Conservation (phyloP, 2,797 vertebrate genomes). For the Phoebastria nigripes region DNA sequence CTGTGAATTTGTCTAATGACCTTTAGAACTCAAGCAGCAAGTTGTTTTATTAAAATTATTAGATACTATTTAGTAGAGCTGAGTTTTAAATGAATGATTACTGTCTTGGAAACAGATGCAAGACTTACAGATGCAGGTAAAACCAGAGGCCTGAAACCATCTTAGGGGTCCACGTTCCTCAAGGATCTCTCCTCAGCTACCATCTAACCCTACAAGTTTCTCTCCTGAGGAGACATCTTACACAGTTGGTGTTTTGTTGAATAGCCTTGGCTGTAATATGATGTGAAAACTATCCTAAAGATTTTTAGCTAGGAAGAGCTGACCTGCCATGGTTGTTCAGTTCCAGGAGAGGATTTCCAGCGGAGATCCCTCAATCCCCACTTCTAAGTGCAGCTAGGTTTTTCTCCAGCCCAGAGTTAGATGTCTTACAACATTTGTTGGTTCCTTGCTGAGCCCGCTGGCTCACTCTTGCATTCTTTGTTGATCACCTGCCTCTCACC, state of each 20-base stretch:
- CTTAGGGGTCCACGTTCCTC: fast-evolving
- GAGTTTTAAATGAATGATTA: neutral
- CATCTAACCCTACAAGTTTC: neutral
- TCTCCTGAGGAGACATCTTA: neutral
- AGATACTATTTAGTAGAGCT: neutral
- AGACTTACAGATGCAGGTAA: neutral
- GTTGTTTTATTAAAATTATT: neutral
- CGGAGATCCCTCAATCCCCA: neutral
- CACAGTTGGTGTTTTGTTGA: neutral
- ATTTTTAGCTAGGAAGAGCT: neutral
- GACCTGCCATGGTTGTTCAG: neutral
- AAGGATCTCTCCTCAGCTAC: neutral
- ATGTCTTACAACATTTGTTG: neutral
- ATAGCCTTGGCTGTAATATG: neutral
- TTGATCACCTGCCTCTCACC: neutral
- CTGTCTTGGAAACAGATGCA: neutral
- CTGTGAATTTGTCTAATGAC: neutral
- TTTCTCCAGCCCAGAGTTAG: neutral
- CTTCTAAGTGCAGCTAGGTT: neutral
- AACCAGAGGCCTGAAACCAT: neutral
- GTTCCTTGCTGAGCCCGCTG: neutral
- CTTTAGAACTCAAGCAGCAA: neutral
- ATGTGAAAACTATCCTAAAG: neutral
- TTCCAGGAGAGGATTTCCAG: neutral
- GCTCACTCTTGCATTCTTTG: neutral